These are phyloP conservation scores for Lobophora halterata DNA, from an alignment of 2,888 invertebrate genomes.

Conservation along the genomic window DNA sequence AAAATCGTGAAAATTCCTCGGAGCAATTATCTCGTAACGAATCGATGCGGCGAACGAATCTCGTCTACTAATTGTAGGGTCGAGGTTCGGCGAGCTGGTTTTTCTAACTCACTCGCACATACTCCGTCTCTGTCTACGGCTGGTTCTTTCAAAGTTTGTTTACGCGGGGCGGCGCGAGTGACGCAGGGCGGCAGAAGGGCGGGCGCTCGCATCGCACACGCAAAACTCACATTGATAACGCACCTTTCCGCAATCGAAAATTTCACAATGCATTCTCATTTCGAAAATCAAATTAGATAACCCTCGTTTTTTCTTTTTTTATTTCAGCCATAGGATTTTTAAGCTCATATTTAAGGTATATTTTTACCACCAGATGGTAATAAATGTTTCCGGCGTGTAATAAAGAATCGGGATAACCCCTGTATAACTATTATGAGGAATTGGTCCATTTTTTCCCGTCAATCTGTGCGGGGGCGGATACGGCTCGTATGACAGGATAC, in stretches of 20 bases:
- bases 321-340: slow-evolving; percentile 13
- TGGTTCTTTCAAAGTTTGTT: slow-evolving; percentile 52
- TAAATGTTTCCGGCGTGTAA: slow-evolving; percentile 76
- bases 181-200: slow-evolving; percentile 72
- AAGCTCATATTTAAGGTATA: slow-evolving; percentile 34
- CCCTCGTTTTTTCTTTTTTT: slow-evolving; percentile 2
- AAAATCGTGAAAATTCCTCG: slow-evolving; percentile 59
- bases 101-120: slow-evolving; percentile 48
- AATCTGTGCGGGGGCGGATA: slow-evolving; percentile 75
- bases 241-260: slow-evolving; percentile 36
- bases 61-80: slow-evolving; percentile 80
- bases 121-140: slow-evolving; percentile 47
- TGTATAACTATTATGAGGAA: slow-evolving; percentile 72
- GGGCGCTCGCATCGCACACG: slow-evolving; percentile 59
- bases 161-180: slow-evolving; percentile 61
- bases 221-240: slow-evolving; percentile 60
- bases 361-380: slow-evolving; percentile 56
- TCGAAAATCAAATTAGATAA: too few relatives aligned
- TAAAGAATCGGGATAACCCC: slow-evolving; percentile 68
- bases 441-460: slow-evolving; percentile 74
- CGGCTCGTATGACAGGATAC: slow-evolving; percentile 77
- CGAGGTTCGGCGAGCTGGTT: slow-evolving; percentile 50
- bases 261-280: slow-evolving; percentile 24
- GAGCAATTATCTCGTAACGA: slow-evolving; percentile 78
- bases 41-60: slow-evolving; percentile 79